Evolutionary conservation across 2,113 vertebrate species (phyloP).

Genomic region (Chloropsis hardwickii): DNA sequence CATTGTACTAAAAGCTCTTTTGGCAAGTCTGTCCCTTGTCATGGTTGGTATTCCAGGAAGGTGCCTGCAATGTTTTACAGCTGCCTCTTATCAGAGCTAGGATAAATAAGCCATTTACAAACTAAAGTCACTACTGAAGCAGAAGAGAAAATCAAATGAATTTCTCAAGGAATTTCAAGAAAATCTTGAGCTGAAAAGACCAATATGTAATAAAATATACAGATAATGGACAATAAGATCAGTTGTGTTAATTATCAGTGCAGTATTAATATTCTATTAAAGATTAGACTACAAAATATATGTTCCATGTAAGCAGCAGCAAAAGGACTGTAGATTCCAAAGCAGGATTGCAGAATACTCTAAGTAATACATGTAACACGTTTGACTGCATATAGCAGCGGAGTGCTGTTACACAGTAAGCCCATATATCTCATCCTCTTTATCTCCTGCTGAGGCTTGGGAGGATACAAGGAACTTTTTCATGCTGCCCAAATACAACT

Average conservation of each 20-base stretch:
- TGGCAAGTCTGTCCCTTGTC: not conserved
- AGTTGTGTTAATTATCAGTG: not conserved
- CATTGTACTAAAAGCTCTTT: not conserved
- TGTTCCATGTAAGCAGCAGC: not conserved
- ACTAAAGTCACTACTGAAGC: not conserved
- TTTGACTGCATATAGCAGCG: not conserved
- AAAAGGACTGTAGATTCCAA: not conserved
- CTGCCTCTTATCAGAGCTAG: not conserved
- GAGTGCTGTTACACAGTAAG: not conserved
- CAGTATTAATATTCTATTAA: not conserved
- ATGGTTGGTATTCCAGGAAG: not conserved
- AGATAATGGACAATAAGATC: not conserved
- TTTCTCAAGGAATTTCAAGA: not conserved
- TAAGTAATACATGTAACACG: not conserved
- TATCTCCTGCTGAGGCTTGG: not conserved
- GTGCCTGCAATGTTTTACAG: not conserved
- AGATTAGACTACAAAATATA: not conserved
- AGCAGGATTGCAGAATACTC: not conserved
- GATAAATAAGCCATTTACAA: constrained; percentile 18
- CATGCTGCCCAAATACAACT: not conserved
- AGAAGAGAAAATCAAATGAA: not conserved
- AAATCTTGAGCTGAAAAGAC: not conserved
- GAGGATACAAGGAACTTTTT: not conserved
- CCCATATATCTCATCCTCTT: not conserved
- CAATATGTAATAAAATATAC: not conserved